Conservation (phyloP, 2,797 vertebrate species). For the Sebastes trivittatus region DNA sequence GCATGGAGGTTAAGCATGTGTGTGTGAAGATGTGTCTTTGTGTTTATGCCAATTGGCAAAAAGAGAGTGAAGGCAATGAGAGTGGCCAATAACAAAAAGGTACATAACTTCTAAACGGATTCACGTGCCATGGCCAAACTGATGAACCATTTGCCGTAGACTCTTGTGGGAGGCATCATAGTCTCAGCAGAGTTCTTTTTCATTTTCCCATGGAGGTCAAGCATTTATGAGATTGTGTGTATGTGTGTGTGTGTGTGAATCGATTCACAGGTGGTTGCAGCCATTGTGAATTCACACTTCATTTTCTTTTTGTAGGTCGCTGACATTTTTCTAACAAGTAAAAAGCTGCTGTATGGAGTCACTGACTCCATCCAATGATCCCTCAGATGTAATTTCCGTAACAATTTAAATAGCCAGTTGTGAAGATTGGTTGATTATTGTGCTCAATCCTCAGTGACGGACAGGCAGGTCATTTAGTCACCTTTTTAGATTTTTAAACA, state of each 20-base stretch:
- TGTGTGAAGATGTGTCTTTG: too few relatives aligned
- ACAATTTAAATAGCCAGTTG: slow-evolving; percentile 11
- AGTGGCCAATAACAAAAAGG: too few relatives aligned
- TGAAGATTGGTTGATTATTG: slow-evolving; percentile 28
- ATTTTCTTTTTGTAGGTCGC: not conserved
- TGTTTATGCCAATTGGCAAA: not conserved
- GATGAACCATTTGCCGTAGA: not conserved
- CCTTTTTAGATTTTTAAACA: slow-evolving; percentile 13
- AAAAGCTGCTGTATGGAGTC: slow-evolving; percentile 2
- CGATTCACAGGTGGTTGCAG: not conserved
- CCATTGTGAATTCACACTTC: not conserved
- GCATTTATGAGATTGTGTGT: not conserved
- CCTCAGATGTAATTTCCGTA: slow-evolving; percentile 8
- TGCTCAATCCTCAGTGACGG: slow-evolving; percentile 6
- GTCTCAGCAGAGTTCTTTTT: not conserved
- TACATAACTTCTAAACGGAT: too few relatives aligned
- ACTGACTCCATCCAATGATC: slow-evolving; percentile 8
- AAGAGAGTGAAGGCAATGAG: not conserved
- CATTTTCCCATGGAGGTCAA: not conserved
- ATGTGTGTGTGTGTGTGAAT: not conserved
- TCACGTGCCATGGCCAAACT: too few relatives aligned
- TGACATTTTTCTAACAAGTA: slow-evolving; percentile 29
- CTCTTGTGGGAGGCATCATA: not conserved
- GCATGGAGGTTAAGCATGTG: too few relatives aligned
- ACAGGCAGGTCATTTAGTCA: slow-evolving; percentile 4